Percentiles rank a stretch among this genome's conserved stretches.
Evolutionary conservation across 92 coral and sea anemone genomes (phyloP).

Genomic region (Blastomussa wellsi): DNA sequence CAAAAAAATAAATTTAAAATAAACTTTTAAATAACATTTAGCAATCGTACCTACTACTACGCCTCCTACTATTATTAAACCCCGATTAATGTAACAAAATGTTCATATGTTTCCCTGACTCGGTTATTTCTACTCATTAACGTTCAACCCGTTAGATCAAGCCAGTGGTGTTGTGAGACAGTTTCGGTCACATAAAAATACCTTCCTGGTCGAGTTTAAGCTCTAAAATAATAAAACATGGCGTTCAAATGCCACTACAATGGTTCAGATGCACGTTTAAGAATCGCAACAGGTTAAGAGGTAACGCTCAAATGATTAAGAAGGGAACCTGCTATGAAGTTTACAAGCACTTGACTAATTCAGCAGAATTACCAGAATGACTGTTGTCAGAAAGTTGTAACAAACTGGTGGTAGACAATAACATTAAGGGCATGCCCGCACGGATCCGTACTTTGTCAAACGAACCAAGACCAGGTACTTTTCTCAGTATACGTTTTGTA

Average conservation of each 20-base stretch:
- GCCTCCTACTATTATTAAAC: not conserved
- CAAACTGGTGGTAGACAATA: conserved; percentile 6
- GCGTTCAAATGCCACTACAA: not conserved
- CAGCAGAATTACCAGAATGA: not conserved
- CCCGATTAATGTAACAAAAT: not conserved
- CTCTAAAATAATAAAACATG: not conserved
- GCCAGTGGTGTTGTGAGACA: not conserved
- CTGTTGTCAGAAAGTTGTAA: not conserved
- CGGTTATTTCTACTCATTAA: no score
- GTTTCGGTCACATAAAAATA: not conserved
- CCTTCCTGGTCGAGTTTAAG: not conserved
- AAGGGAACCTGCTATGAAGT: conserved; percentile 7
- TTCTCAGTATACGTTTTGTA: not conserved
- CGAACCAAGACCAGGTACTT: not conserved
- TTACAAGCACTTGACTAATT: conserved; percentile 18
- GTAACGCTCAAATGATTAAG: conserved; percentile 2
- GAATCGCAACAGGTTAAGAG: not conserved
- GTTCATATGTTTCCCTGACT: not conserved
- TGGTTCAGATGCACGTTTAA: not conserved
- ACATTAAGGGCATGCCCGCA: not conserved
- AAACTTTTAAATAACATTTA: no score
- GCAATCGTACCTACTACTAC: not conserved
- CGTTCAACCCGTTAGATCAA: not conserved
- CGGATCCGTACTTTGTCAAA: not conserved
- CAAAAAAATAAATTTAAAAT: not conserved